Base-by-base conservation (phyloP, 1,140 invertebrate species). In the Drosophila guanche region DNA sequence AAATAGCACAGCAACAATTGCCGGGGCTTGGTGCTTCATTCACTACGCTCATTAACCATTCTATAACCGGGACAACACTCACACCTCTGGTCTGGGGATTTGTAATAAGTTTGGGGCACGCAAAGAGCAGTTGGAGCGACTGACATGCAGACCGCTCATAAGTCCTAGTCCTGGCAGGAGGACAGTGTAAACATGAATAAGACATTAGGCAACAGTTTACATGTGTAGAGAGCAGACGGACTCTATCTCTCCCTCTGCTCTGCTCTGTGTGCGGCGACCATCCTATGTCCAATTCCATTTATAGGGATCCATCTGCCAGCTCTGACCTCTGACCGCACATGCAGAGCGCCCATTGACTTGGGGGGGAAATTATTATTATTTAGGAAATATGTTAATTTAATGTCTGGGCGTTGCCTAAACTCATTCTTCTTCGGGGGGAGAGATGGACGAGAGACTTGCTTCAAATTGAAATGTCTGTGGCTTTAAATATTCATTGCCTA, bases 361-460 rank as follows among this genome's bases (percentile, higher is more conserved):
- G 56, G 42, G 22, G 41, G 56, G 42, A 86, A 86, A 75, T 86
- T 88, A 86, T 86, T 80, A 88, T 86, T 88, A 88, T 88, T 88
- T 88, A 60, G 59, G 63, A 88, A 88, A 88, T 88, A 88, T 88
- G 83, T 88, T 88, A 88, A 88, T 88, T 88, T 88, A 76, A 88
- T 88, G 84, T 60, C 63, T 68, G 65, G 78, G 74, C 83, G 53
- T 88, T 46, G 57, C 46, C 20, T 20, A 20, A 48, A 43, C 50
- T 22, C 58, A 27, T 7, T 41, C 27, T 29, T 25, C 27, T 37
- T 54, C 12, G 6, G 37, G 23, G 25, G 7, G 33, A 10, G 33
- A 1, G 33, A 1, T 3, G 33, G 6, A 2, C 10, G 33, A 4
- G 0, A 4, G 33, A 37, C 33, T 37, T 37, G 4, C 23, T 43